phyloP scores from a whole-genome alignment of 2,113 vertebrate species.

The Polypterus bichir region DNA sequence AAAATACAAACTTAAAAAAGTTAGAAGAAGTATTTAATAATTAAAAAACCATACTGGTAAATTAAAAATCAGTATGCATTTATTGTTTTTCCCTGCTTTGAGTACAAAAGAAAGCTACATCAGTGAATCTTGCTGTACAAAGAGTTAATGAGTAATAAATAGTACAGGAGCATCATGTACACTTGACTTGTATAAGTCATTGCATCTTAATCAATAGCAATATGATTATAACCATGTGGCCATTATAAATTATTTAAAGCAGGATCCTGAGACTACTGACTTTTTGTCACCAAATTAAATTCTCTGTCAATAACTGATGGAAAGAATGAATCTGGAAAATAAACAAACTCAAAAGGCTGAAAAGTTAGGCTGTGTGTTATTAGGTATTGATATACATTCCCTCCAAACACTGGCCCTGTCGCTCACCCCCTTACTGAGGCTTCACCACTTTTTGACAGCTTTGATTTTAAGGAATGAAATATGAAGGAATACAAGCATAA shows the following conservation, averaged over 20 bases:
- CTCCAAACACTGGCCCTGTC: too few species aligned
- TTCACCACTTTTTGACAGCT: too few species aligned
- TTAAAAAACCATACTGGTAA: too few species aligned
- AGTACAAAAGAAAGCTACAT: too few species aligned
- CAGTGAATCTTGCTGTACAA: neutral
- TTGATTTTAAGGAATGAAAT: too few species aligned
- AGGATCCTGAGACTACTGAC: constrained; percentile 78
- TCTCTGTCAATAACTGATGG: constrained; percentile 98
- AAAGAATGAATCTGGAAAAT: constrained; percentile 93
- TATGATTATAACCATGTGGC: constrained; percentile 83
- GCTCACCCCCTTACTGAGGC: too few species aligned
- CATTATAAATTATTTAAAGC: constrained; percentile 97
- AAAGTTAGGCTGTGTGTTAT: constrained; percentile 41
- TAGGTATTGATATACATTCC: constrained; percentile 62
- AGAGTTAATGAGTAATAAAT: constrained; percentile 40
- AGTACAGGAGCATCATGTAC: constrained; percentile 56
- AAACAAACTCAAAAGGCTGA: constrained; percentile 69
- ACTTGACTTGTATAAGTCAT: constrained; percentile 67
- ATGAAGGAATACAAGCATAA: too few species aligned
- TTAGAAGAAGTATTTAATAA: too few species aligned
- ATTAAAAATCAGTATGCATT: too few species aligned
- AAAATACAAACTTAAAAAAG: constrained; percentile 53
- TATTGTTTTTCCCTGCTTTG: too few species aligned
- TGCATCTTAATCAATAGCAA: constrained; percentile 87
- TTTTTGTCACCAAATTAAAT: constrained; percentile 90